Evolutionary conservation across 1,140 invertebrate species (phyloP).

Genomic region (Drosophila watanabei): DNA sequence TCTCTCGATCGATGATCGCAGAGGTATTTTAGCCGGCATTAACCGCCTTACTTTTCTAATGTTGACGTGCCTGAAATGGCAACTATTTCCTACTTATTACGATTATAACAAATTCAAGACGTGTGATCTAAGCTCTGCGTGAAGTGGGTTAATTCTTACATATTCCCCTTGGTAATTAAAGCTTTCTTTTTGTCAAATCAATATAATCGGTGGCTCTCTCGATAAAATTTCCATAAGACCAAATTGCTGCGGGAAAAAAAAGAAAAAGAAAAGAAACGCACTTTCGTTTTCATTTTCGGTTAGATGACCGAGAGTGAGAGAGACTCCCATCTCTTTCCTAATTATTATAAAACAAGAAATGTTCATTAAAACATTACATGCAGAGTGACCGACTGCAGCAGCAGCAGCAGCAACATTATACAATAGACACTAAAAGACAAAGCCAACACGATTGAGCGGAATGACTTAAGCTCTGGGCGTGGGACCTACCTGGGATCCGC

Average conservation of each 20-base stretch:
- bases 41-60: conserved; percentile 7
- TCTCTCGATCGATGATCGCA: not conserved
- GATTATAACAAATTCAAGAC: not conserved
- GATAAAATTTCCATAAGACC: conserved; percentile 10
- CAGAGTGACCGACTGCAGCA: conserved; percentile 71
- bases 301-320: not conserved
- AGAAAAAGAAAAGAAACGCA: conserved; percentile 53
- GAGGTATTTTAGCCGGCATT: too few species aligned
- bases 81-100: conserved; percentile 1
- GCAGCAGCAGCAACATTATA: conserved; percentile 50
- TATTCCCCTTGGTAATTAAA: conserved; percentile 1
- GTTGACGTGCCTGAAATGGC: conserved; percentile 23
- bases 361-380: conserved; percentile 59
- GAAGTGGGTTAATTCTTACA: conserved; percentile 15
- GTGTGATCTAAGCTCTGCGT: not conserved
- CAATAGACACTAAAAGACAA: conserved; percentile 60
- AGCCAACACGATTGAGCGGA: conserved; percentile 45
- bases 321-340: conserved; percentile 43
- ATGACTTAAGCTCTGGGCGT: conserved; percentile 30
- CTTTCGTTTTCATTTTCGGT: conserved; percentile 65
- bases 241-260: conserved; percentile 21
- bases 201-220: conserved; percentile 6
- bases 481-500: conserved; percentile 19
- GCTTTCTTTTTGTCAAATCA: conserved; percentile 45
- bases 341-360: conserved; percentile 81